A percentile compares a stretch with the other conserved stretches of the same genome.
These are phyloP conservation scores for Liodrosophila aerea DNA, from an alignment of 2,888 invertebrate species.

Conservation along the genomic window DNA sequence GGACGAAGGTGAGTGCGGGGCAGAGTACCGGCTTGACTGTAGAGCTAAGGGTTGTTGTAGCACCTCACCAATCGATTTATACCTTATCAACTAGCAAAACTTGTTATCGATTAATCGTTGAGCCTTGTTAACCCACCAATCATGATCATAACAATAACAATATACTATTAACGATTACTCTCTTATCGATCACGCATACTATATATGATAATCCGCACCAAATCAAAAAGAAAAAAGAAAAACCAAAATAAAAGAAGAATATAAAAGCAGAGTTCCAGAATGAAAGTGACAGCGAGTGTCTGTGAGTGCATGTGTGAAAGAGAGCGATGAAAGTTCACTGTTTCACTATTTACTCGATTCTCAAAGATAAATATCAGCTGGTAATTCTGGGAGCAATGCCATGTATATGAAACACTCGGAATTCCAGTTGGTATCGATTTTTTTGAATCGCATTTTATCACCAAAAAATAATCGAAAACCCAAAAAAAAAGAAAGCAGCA, in stretches of 20 bases:
- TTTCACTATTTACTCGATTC: slow-evolving; percentile 65
- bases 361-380: slow-evolving; percentile 96
- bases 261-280: neutral
- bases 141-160: slow-evolving; percentile 12
- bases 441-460: slow-evolving; percentile 81
- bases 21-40: too few relatives aligned
- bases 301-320: slow-evolving; percentile 10
- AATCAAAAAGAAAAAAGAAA: neutral
- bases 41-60: too few relatives aligned
- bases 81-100: slow-evolving; percentile 32
- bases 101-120: slow-evolving; percentile 19
- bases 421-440: slow-evolving; percentile 92
- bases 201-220: slow-evolving; percentile 21
- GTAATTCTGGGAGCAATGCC: slow-evolving; percentile 94
- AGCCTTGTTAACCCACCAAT: slow-evolving; percentile 9
- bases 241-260: too few relatives aligned
- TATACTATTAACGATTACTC: slow-evolving; percentile 3
- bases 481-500: slow-evolving; percentile 10
- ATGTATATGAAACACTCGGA: slow-evolving; percentile 86
- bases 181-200: slow-evolving; percentile 39
- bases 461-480: slow-evolving; percentile 49
- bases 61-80: slow-evolving; percentile 22
- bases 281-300: slow-evolving; percentile 2
- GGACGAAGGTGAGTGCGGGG: slow-evolving; percentile 81
- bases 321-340: slow-evolving; percentile 51